Conservation (phyloP, 1,140 invertebrate genomes). For the Micrasema minimum region DNA sequence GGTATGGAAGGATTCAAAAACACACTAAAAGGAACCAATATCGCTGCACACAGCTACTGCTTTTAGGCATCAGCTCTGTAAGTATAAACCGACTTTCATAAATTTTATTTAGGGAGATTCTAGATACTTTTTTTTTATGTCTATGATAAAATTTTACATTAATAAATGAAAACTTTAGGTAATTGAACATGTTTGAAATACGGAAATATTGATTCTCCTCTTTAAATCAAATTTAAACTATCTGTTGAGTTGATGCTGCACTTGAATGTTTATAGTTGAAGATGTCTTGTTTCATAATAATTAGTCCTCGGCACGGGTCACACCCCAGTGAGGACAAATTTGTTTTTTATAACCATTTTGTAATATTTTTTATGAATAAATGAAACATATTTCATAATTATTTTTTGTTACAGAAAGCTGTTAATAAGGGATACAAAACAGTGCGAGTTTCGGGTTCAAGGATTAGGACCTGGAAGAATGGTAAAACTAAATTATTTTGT, state of each 20-base stretch:
- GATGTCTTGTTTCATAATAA: too few species aligned
- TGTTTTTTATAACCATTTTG: too few species aligned
- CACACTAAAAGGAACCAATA: conserved; percentile 93
- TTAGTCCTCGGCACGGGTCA: too few species aligned
- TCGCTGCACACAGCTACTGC: conserved; percentile 95
- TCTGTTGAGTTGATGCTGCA: too few species aligned
- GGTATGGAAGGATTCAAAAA: conserved; percentile 95
- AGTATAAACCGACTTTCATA: too few species aligned
- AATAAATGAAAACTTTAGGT: neutral
- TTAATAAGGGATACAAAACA: conserved; percentile 77
- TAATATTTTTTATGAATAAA: too few species aligned
- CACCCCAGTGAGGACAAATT: too few species aligned
- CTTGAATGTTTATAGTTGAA: too few species aligned
- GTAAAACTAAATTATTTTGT: conserved; percentile 65
- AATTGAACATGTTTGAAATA: neutral
- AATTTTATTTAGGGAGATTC: too few species aligned
- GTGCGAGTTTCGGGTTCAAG: conserved; percentile 81
- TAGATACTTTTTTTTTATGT: neutral
- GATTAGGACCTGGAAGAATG: conserved; percentile 88
- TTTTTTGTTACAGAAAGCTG: conserved; percentile 72
- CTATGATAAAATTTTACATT: neutral
- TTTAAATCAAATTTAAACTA: conserved; percentile 6
- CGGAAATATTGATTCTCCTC: neutral
- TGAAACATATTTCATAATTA: too few species aligned
- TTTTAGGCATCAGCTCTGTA: conserved; percentile 73